phyloP scores from a whole-genome alignment of 1,140 invertebrate species.

The Aricia agestis region DNA sequence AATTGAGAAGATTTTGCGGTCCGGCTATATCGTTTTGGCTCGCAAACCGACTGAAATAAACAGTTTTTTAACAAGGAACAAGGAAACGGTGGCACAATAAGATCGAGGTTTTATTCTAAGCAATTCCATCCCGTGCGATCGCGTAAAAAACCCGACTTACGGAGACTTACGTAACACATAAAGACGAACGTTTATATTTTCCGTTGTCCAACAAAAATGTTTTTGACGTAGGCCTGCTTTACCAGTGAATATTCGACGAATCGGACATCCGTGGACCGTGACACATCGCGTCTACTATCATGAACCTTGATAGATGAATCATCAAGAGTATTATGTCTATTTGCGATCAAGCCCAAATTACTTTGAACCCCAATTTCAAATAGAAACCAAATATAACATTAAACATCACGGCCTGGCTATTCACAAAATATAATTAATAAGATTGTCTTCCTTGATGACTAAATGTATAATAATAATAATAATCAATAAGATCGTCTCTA shows the following conservation, averaged over 20 bases:
- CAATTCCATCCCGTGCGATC: neutral
- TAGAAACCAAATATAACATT: no score
- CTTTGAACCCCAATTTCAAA: no score
- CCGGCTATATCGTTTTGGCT: conserved; percentile 16
- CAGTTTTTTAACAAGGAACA: conserved; percentile 17
- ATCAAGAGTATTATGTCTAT: no score
- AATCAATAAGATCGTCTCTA: no score
- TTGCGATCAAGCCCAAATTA: no score
- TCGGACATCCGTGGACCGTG: no score
- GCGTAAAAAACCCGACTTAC: neutral
- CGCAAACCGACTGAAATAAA: conserved; percentile 18
- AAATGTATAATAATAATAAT: no score
- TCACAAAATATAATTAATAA: no score
- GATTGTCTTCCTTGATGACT: no score
- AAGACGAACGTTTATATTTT: neutral
- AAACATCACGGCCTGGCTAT: no score
- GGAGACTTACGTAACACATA: neutral
- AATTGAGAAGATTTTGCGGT: conserved; percentile 25
- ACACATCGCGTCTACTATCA: no score
- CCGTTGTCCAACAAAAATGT: neutral
- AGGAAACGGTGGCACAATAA: conserved; percentile 13
- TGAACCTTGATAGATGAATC: no score
- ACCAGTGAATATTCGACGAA: neutral
- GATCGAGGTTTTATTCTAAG: conserved; percentile 15
- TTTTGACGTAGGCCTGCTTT: neutral